A percentile compares a stretch with the other conserved stretches of the same genome.
phyloP scores from a whole-genome alignment of 2,888 invertebrate genomes.

The Thereva nobilitata region DNA sequence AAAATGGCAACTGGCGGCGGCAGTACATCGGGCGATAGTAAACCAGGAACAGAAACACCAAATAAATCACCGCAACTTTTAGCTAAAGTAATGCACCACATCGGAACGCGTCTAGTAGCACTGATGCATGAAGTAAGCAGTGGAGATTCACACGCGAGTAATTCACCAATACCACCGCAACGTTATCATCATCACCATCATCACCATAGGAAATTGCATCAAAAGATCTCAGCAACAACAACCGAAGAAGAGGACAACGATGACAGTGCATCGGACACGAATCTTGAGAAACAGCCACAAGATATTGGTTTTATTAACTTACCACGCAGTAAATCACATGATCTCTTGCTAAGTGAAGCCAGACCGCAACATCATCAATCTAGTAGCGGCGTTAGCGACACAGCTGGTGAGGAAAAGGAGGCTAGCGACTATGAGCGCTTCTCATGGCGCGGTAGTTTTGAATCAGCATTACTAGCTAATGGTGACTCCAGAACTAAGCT shows the following conservation, averaged over 20 bases:
- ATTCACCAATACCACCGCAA: constrained; percentile 64
- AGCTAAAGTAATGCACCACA: constrained; percentile 91
- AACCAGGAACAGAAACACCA: constrained; percentile 59
- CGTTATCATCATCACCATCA: constrained; percentile 59
- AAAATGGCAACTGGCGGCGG: constrained; percentile 68
- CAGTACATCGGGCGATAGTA: constrained; percentile 46
- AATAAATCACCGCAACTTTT: constrained; percentile 81
- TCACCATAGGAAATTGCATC: constrained; percentile 61
- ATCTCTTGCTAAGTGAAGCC: constrained; percentile 70
- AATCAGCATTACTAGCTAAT: constrained; percentile 81
- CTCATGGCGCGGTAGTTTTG: constrained; percentile 91
- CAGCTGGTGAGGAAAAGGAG: constrained; percentile 67
- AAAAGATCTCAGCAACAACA: constrained; percentile 61
- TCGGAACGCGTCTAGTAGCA: constrained; percentile 82
- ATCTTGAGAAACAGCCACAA: constrained; percentile 53
- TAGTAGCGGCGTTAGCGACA: constrained; percentile 61
- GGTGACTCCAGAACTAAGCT: constrained; percentile 83
- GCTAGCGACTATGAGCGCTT: constrained; percentile 87
- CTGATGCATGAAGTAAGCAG: constrained; percentile 91
- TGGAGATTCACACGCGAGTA: constrained; percentile 66
- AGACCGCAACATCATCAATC: constrained; percentile 58
- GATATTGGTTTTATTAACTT: constrained; percentile 62
- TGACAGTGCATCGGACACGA: constrained; percentile 67
- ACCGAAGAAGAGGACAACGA: constrained; percentile 54
- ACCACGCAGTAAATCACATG: constrained; percentile 81